Evolutionary conservation across 2,888 invertebrate genomes (phyloP), one percentile per base, ranked within the genome.

Genomic region (Polia nebulosa): DNA sequence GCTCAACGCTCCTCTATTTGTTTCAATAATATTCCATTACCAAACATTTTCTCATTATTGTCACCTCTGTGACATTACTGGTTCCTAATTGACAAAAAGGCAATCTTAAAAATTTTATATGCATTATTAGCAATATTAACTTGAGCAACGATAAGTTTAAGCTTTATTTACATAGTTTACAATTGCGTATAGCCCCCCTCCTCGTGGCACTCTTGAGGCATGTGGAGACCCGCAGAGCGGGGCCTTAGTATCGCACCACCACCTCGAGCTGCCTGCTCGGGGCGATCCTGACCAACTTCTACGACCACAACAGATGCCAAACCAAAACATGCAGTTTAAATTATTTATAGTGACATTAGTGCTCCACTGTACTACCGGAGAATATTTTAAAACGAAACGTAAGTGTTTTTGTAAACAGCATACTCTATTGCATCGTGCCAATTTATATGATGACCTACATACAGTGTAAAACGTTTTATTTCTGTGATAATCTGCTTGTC

Each of bases 151-250:
- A 85, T 80, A 92, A 91, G 89, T 92, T 93, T 88, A 92, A 90
- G 85, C 89, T 90, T 90, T 94, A 93, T 94, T 95, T 93, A 92
- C 93, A 91, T 92, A 92, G 90, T 89, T 90, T 87, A 91, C 91
- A 92, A 94, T 94, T 95, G 94, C 94, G 92, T 90, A 89, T 77
- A 72, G 71, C 89, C 88, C 95, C 95, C 94, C 95, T 88, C 94
- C 90, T 89, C 75, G 68, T 63, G 63, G 62, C 78, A 61, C 80
- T 87, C 87, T 88, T 88, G 88, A 87, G 82, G 87, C 85, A 84
- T 84, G 88, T 83, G 85, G 87, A 84, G 87, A 85, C 87, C 82
- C 86, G 82, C 85, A 83, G 82, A 82, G 87, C 83, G 82, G 85
- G 85, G 90, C 85, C 87, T 91, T 92, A 93, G 93, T 93, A 89